Evolutionary conservation across 2,888 invertebrate genomes (phyloP).

Genomic region (Synergus umbraculus): DNA sequence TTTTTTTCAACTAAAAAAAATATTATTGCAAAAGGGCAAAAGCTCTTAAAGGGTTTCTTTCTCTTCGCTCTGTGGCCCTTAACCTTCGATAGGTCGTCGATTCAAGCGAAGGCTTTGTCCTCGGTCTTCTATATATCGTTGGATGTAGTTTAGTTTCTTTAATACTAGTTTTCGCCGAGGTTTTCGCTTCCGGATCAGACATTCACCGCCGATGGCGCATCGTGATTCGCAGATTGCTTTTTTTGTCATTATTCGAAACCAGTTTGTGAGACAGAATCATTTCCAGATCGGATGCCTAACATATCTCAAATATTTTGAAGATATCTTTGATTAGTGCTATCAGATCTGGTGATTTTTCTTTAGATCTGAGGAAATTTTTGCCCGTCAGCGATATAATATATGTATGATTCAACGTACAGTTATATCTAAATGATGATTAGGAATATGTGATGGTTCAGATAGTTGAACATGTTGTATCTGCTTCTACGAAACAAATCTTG

Average conservation of each 20-base stretch:
- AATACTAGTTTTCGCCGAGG: background rate
- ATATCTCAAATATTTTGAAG: background rate
- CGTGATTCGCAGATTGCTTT: background rate
- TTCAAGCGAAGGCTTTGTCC: background rate
- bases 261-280: background rate
- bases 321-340: background rate
- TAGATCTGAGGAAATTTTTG: no score
- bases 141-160: background rate
- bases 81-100: conserved; percentile 8
- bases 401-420: no score
- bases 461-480: background rate
- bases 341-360: no score
- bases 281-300: background rate
- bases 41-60: background rate
- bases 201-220: conserved; percentile 22
- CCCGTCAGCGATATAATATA: no score
- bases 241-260: background rate
- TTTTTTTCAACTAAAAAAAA: no score
- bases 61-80: background rate
- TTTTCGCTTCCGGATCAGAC: conserved; percentile 8
- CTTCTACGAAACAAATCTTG: background rate
- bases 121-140: background rate
- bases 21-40: no score
- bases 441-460: background rate
- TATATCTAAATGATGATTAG: background rate